Evolutionary conservation across 2,888 invertebrate species (phyloP).

Genomic region (Torymus auratus): DNA sequence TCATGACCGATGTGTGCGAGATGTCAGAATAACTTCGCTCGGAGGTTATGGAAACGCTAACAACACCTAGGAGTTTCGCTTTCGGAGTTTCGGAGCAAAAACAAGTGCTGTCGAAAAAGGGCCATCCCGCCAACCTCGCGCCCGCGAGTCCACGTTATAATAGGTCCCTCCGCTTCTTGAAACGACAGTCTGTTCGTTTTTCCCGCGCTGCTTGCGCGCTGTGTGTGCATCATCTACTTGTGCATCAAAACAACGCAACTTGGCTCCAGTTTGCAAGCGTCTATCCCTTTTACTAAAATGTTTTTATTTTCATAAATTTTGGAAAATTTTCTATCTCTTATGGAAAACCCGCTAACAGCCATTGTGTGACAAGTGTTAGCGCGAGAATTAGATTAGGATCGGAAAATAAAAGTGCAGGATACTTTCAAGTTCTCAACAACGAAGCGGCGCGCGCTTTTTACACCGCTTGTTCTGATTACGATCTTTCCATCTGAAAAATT

Average conservation of each 20-base stretch:
- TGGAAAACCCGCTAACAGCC: neutral
- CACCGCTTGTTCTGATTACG: neutral
- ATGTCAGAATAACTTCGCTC: neutral
- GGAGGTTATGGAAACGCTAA: slow-evolving; percentile 31
- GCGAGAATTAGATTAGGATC: neutral
- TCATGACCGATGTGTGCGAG: slow-evolving; percentile 16
- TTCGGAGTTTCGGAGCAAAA: slow-evolving; percentile 7
- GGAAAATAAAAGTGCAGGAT: neutral
- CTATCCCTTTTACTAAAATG: slow-evolving; percentile 7
- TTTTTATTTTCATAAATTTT: slow-evolving; percentile 27
- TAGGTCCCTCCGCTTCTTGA: neutral
- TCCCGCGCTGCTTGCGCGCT: slow-evolving; percentile 43
- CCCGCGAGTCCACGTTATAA: too few species aligned
- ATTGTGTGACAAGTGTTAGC: neutral
- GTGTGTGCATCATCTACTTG: neutral
- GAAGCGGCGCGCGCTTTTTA: slow-evolving; percentile 40
- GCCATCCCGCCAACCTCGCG: neutral
- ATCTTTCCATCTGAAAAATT: slow-evolving; percentile 8
- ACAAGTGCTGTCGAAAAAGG: neutral
- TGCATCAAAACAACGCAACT: slow-evolving; percentile 15
- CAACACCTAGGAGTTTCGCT: neutral
- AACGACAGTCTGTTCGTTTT: slow-evolving; percentile 25
- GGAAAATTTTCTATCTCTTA: neutral
- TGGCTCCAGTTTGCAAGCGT: too few species aligned
- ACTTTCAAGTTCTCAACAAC: slow-evolving; percentile 7